Evolutionary conservation across 2,888 invertebrate genomes (phyloP), one percentile per base, ranked within the genome.

Genomic region (Athrips mouffetella): DNA sequence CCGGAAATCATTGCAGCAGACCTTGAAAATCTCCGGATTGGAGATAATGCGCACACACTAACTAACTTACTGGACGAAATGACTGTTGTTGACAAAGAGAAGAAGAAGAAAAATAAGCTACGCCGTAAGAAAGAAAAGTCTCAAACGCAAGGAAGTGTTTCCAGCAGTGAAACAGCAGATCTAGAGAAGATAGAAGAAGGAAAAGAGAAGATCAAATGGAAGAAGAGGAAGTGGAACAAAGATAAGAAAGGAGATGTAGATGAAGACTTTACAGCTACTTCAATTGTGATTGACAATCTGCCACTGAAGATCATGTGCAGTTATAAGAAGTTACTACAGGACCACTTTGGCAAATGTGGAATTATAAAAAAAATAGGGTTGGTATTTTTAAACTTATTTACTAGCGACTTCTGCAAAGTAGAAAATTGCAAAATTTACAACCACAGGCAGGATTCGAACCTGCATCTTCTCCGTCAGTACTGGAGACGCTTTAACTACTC

Each of bases 181-280:
- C 13, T 52, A 3, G 66, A 68, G 20, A 57, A 62, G 10, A 45
- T 44, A 41, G 70, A 64, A 33, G 73, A 73, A 48, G 69, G 56
- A 0, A 71, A 73, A 55, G 77, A 77, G 50, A 82, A 77, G 49
- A 61, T 74, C 0, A 83, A 80, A 63, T 84, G 85, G 87, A 72
- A 66, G 37, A 82, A 75, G 48, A 68, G 79, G 5, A 83, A 76
- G 48, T 86, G 83, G 85, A 84, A 86, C 50, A 86, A 83, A 51
- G 80, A 76, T 25, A 73, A 62, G 40, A 79, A 78, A 50, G 73
- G 66, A 3, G 69, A 67, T 2, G 44, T 58, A 2, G 62, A 56
- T 15, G 62, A 60, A 2, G 61, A 65, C 0, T 57, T 49, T 11
- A 45, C 65, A 2, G 51, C 56, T 1, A 71, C 64, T 6, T 69